These are phyloP conservation scores for Clanis bilineata DNA, from an alignment of 2,888 invertebrate genomes.

Conservation along the genomic window DNA sequence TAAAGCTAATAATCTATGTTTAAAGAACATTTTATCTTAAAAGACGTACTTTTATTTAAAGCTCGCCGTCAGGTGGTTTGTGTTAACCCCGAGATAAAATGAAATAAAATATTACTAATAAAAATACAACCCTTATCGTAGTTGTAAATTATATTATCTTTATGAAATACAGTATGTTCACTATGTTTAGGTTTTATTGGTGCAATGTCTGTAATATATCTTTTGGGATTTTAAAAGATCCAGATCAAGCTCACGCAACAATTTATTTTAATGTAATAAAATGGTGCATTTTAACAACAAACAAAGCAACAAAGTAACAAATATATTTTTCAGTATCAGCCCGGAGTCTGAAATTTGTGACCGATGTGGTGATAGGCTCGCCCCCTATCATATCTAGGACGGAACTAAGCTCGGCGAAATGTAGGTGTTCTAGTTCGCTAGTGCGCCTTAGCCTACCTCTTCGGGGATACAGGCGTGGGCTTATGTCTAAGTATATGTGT, in stretches of 20 bases:
- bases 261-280: background rate
- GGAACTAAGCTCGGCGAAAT: no score
- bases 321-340: no score
- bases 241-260: no score
- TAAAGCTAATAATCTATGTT: conserved; percentile 31
- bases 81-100: background rate
- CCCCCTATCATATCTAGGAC: no score
- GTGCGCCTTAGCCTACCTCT: no score
- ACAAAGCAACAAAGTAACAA: no score
- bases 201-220: background rate
- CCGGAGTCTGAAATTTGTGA: no score
- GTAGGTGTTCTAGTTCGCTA: no score
- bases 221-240: background rate
- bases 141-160: background rate
- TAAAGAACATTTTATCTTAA: conserved; percentile 14
- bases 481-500: no score
- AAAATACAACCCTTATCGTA: background rate
- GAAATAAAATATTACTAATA: background rate
- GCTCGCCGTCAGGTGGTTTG: conserved; percentile 17
- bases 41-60: conserved; percentile 28
- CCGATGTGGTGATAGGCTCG: no score
- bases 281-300: no score
- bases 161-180: background rate
- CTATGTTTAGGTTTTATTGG: background rate
- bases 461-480: no score